Evolutionary conservation across 2,797 vertebrate genomes (phyloP).

Genomic region (Chrosomus eos): DNA sequence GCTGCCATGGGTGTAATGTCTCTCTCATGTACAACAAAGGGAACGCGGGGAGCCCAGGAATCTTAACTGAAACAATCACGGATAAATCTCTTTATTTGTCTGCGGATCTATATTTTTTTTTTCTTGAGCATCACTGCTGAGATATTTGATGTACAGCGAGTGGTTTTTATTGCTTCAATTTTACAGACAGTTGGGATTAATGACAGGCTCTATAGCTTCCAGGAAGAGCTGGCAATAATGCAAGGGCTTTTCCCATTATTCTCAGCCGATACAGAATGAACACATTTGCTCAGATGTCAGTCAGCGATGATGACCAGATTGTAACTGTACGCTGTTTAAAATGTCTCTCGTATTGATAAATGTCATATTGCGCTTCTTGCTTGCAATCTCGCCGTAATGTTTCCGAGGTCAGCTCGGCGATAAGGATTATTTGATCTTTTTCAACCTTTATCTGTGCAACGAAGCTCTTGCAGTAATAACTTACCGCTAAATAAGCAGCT

Average conservation of each 20-base stretch:
- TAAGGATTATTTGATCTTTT: constrained; percentile 68
- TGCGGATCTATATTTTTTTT: constrained; percentile 81
- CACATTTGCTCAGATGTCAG: constrained; percentile 77
- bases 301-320: constrained; percentile 72
- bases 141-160: constrained; percentile 78
- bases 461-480: constrained; percentile 53
- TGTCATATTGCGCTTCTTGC: constrained; percentile 72
- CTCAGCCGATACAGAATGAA: constrained; percentile 69
- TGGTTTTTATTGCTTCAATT: constrained; percentile 84
- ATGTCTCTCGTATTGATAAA: constrained; percentile 72
- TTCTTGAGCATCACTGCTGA: constrained; percentile 62
- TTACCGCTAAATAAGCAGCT: constrained; percentile 53
- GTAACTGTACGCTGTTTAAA: constrained; percentile 73
- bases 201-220: constrained; percentile 77
- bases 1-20: constrained; percentile 82
- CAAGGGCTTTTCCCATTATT: constrained; percentile 74
- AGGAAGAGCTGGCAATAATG: constrained; percentile 78
- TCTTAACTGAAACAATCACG: constrained; percentile 81
- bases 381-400: constrained; percentile 64
- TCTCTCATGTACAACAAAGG: constrained; percentile 84
- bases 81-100: constrained; percentile 78
- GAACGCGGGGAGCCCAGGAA: constrained; percentile 73
- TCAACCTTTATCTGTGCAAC: constrained; percentile 53
- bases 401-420: constrained; percentile 61
- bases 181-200: constrained; percentile 85